A percentile compares a stretch with the other conserved stretches of the same genome.
Conservation (phyloP, 2,888 invertebrate species). For the Drosophila algonquin region DNA sequence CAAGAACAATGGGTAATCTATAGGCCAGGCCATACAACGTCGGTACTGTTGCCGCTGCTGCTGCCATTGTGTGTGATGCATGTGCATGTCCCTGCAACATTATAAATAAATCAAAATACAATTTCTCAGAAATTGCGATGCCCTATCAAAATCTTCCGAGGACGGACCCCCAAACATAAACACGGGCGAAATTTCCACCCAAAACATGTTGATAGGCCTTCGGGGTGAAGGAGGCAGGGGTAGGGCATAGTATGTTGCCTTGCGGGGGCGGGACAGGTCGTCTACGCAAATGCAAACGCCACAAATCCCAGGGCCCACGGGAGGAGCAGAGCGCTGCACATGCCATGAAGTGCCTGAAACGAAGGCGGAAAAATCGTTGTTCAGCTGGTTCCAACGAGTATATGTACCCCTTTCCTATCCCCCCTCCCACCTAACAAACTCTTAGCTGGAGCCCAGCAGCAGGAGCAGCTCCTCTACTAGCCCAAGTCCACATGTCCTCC, state of each 20-base stretch:
- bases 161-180: slow-evolving; percentile 42
- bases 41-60: slow-evolving; percentile 20
- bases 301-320: slow-evolving; percentile 31
- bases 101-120: slow-evolving; percentile 82
- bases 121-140: slow-evolving; percentile 82
- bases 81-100: slow-evolving; percentile 82
- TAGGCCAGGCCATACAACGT: slow-evolving; percentile 12
- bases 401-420: not conserved
- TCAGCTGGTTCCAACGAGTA: slow-evolving; percentile 58
- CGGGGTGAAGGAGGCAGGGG: slow-evolving; percentile 7
- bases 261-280: slow-evolving; percentile 27
- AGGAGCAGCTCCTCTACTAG: slow-evolving; percentile 25
- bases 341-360: slow-evolving; percentile 44
- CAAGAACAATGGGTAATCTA: slow-evolving; percentile 26
- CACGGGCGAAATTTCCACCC: slow-evolving; percentile 74
- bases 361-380: slow-evolving; percentile 78
- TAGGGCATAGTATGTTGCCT: not conserved
- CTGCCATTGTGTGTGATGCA: slow-evolving; percentile 49
- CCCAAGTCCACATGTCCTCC: slow-evolving; percentile 57
- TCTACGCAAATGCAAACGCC: slow-evolving; percentile 55
- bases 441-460: slow-evolving; percentile 38
- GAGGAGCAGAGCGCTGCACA: slow-evolving; percentile 18
- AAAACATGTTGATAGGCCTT: slow-evolving; percentile 71
- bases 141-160: slow-evolving; percentile 78
- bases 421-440: not conserved